Conservation (phyloP, 2,113 vertebrate species). For the Ceratotherium simum region DNA sequence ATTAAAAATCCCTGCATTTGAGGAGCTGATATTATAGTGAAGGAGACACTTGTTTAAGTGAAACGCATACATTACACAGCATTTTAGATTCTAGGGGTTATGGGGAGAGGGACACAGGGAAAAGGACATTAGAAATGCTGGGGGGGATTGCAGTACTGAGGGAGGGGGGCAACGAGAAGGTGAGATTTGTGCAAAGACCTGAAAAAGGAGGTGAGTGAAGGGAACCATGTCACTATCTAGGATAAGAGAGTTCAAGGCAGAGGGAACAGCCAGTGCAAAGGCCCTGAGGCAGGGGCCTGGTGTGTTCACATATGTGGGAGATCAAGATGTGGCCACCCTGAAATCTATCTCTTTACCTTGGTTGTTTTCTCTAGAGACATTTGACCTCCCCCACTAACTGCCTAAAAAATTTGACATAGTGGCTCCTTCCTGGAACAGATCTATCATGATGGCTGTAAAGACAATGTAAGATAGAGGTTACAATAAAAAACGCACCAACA, state of each 20-base stretch:
- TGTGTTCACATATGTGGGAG: no score
- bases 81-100: neutral
- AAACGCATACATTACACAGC: neutral
- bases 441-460: no score
- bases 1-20: neutral
- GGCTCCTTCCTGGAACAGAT: no score
- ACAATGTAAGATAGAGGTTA: no score
- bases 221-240: neutral
- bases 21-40: neutral
- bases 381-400: no score
- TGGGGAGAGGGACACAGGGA: neutral
- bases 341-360: no score
- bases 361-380: no score
- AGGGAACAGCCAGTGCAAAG: neutral
- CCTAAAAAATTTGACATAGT: no score
- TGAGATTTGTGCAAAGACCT: neutral
- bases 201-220: neutral
- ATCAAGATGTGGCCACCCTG: no score
- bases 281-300: neutral
- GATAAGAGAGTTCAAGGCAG: neutral
- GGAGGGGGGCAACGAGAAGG: neutral
- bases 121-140: neutral
- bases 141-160: neutral
- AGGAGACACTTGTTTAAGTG: neutral
- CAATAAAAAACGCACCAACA: no score